Conservation (phyloP, 2,888 invertebrate species). For the Mayetiola destructor region DNA sequence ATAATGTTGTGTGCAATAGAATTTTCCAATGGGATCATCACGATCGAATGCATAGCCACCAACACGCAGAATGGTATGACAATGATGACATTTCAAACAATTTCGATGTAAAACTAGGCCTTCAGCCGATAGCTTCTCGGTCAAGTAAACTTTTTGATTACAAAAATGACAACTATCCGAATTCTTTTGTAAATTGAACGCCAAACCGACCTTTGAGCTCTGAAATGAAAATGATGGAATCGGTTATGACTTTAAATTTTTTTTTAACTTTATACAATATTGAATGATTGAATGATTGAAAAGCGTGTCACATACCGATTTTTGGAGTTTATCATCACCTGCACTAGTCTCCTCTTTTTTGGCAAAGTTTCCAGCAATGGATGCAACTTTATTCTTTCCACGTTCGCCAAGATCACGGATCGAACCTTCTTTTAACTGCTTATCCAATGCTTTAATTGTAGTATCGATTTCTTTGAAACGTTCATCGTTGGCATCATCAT, state of each 20-base stretch:
- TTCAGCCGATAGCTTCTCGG: slow-evolving; percentile 81
- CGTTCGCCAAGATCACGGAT: slow-evolving; percentile 46
- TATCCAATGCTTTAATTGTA: slow-evolving; percentile 53
- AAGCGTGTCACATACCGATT: slow-evolving; percentile 34
- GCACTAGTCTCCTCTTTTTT: slow-evolving; percentile 31
- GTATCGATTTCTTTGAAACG: slow-evolving; percentile 60
- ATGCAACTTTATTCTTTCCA: slow-evolving; percentile 65
- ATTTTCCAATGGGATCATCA: slow-evolving; percentile 49
- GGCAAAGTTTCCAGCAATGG: slow-evolving; percentile 65
- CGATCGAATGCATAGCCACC: slow-evolving; percentile 58
- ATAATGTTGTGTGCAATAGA: slow-evolving; percentile 64
- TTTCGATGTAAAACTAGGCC: slow-evolving; percentile 82
- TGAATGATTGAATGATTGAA: neutral
- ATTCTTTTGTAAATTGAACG: slow-evolving; percentile 48
- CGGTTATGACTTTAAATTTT: no score
- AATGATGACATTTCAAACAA: slow-evolving; percentile 90
- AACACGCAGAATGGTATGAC: slow-evolving; percentile 67
- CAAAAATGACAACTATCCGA: slow-evolving; percentile 79
- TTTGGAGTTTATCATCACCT: slow-evolving; percentile 31
- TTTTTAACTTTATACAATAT: neutral
- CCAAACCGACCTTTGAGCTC: slow-evolving; percentile 44
- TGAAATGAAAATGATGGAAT: slow-evolving; percentile 27
- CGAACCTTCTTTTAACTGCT: slow-evolving; percentile 63
- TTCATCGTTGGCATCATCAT: slow-evolving; percentile 42
- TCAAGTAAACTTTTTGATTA: slow-evolving; percentile 79